Percentiles rank a stretch among this genome's conserved stretches.
These are phyloP conservation scores for Globia sparganii DNA, from an alignment of 2,888 invertebrate genomes.

Conservation along the genomic window DNA sequence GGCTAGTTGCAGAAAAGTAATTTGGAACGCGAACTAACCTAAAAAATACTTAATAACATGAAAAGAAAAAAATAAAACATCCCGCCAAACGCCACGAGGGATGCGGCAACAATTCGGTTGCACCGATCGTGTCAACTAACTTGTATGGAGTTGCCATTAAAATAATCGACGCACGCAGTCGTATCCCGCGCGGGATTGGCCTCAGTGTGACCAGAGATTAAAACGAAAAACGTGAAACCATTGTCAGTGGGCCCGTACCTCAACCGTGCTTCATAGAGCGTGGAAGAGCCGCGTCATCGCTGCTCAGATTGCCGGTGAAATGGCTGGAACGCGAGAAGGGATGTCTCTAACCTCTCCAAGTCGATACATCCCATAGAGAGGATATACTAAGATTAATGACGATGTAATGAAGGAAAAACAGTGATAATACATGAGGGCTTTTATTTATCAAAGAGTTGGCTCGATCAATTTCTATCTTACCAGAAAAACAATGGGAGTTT, in stretches of 20 bases:
- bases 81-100: too few species aligned
- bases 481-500: not conserved
- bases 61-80: not conserved
- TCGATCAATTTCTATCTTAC: not conserved
- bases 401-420: conserved; percentile 50
- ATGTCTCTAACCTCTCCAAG: conserved; percentile 57
- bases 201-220: not conserved
- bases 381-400: conserved; percentile 44
- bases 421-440: conserved; percentile 35
- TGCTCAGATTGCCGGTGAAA: conserved; percentile 79
- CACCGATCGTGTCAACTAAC: not conserved
- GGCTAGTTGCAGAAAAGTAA: not conserved
- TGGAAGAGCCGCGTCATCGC: conserved; percentile 81
- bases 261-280: conserved; percentile 74
- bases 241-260: conserved; percentile 58
- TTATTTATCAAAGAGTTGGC: conserved; percentile 21
- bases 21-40: not conserved
- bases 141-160: not conserved
- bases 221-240: not conserved
- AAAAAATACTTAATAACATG: not conserved
- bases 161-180: not conserved
- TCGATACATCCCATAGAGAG: conserved; percentile 60
- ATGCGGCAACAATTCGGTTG: too few species aligned
- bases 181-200: not conserved
- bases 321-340: conserved; percentile 67